Percentiles rank a stretch among this genome's conserved stretches.
Evolutionary conservation across 2,888 invertebrate species (phyloP).

Genomic region (Desoria tigrina): DNA sequence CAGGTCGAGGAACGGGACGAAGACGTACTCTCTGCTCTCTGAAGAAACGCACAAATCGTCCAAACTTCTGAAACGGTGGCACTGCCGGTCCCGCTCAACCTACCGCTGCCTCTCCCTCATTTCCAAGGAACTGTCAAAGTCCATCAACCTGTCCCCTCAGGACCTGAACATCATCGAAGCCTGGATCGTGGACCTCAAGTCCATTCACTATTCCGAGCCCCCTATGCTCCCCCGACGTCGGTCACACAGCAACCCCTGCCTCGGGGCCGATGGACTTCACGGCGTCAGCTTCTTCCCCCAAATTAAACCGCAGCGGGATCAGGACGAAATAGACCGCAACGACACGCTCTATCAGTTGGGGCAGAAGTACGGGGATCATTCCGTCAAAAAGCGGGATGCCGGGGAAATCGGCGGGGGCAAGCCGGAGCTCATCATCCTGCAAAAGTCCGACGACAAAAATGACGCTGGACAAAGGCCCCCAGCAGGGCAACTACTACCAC

Average conservation of each 20-base stretch:
- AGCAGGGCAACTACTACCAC: slow-evolving; percentile 46
- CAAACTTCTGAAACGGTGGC: slow-evolving; percentile 54
- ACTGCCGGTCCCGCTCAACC: slow-evolving; percentile 53
- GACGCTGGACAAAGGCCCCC: no score
- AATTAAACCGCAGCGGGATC: slow-evolving; percentile 22
- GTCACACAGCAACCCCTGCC: slow-evolving; percentile 53
- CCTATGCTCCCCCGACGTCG: slow-evolving; percentile 54
- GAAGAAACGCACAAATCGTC: no score
- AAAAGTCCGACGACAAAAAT: no score
- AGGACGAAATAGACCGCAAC: slow-evolving; percentile 45
- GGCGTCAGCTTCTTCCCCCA: slow-evolving; percentile 54
- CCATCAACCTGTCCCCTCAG: slow-evolving; percentile 50
- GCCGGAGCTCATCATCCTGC: no score
- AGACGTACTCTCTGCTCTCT: no score
- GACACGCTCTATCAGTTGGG: slow-evolving; percentile 42
- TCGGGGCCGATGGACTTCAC: slow-evolving; percentile 54
- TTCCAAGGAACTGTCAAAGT: slow-evolving; percentile 53
- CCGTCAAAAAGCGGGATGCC: slow-evolving; percentile 37
- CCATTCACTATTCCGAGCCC: slow-evolving; percentile 54
- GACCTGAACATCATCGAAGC: slow-evolving; percentile 53
- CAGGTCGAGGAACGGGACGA: no score
- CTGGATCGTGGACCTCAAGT: slow-evolving; percentile 54
- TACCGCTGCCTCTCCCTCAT: slow-evolving; percentile 53
- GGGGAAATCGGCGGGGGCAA: slow-evolving; percentile 27
- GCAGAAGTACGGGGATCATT: no score